phyloP scores from a whole-genome alignment of 2,113 vertebrate genomes.

The Urocolius indicus region DNA sequence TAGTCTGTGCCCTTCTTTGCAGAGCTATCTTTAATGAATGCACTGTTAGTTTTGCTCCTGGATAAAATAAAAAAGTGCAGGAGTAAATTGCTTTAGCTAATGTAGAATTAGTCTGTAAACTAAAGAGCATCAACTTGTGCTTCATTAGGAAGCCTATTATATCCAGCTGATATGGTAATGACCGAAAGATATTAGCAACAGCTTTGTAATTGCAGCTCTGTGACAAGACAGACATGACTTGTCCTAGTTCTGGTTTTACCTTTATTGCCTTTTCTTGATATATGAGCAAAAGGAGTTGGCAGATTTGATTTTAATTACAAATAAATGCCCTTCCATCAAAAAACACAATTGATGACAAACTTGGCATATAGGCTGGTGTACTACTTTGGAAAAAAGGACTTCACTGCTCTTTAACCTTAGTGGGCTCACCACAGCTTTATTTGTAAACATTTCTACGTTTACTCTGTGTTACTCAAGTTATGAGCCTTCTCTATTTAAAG shows the following conservation, averaged over 20 bases:
- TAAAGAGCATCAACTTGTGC: background rate
- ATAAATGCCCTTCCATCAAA: background rate
- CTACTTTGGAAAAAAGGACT: background rate
- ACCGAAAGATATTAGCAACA: background rate
- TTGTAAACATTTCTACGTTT: too few species aligned
- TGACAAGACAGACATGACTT: background rate
- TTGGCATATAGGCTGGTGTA: background rate
- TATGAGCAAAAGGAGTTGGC: background rate
- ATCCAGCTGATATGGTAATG: background rate
- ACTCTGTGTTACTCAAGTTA: background rate
- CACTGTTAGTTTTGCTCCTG: background rate
- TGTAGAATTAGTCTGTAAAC: slow-evolving; percentile 16
- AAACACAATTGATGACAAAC: background rate
- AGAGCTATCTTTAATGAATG: background rate
- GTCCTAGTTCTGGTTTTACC: background rate
- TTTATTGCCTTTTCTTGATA: background rate
- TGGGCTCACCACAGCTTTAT: too few species aligned
- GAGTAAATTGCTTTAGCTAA: slow-evolving; percentile 20
- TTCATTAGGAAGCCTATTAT: slow-evolving; percentile 39
- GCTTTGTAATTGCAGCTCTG: background rate
- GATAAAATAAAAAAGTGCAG: background rate
- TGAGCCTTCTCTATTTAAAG: background rate
- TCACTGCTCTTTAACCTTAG: background rate
- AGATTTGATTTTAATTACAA: background rate
- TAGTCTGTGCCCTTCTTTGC: background rate